These are phyloP conservation scores for Myripristis murdjan DNA, from an alignment of 2,797 vertebrate species.

Conservation along the genomic window DNA sequence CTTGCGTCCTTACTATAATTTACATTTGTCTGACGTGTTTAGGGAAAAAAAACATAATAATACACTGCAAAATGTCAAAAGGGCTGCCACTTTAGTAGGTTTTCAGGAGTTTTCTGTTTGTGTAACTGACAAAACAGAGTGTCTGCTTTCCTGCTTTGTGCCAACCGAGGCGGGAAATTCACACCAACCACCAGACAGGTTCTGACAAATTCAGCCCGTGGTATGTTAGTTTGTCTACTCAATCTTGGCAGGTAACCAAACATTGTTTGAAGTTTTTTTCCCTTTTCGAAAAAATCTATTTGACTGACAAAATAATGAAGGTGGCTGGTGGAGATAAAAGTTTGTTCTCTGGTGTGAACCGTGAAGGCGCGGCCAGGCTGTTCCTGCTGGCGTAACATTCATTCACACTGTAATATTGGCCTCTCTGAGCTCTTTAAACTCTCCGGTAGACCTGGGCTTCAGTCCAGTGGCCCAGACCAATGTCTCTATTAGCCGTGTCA, in stretches of 20 bases:
- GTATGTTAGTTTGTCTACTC: not conserved
- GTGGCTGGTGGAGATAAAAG: not conserved
- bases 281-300: not conserved
- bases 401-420: slow-evolving; percentile 21
- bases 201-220: not conserved
- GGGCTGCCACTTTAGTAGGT: too few species aligned
- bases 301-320: not conserved
- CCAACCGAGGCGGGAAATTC: not conserved
- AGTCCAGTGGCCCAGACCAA: slow-evolving; percentile 32
- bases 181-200: not conserved
- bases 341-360: not conserved
- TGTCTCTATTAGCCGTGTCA: slow-evolving; percentile 40
- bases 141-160: not conserved
- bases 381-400: slow-evolving; percentile 20
- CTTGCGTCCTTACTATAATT: not conserved
- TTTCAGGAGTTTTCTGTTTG: not conserved
- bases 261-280: not conserved
- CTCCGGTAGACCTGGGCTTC: slow-evolving; percentile 44
- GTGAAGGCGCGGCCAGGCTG: slow-evolving; percentile 16
- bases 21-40: not conserved
- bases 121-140: too few species aligned
- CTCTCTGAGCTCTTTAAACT: slow-evolving; percentile 51
- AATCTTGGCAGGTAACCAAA: not conserved
- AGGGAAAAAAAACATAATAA: not conserved
- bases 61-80: not conserved